These are phyloP conservation scores for Hylia prasina DNA, from an alignment of 2,113 vertebrate genomes.

Conservation along the genomic window DNA sequence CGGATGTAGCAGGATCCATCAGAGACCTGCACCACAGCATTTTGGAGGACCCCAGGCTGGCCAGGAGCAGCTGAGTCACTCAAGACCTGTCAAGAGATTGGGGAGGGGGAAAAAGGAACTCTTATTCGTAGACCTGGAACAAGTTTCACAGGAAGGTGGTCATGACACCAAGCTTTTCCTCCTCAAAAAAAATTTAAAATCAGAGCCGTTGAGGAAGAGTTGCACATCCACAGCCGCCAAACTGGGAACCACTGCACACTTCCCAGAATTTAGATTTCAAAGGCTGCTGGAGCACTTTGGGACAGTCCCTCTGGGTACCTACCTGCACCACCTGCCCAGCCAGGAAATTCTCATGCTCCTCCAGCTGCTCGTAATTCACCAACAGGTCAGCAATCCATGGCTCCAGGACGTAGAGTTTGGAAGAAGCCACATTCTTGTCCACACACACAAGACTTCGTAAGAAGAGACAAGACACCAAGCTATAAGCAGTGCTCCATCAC, in stretches of 20 bases:
- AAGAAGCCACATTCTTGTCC: background rate
- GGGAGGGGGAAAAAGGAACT: background rate
- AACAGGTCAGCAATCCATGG: constrained; percentile 35
- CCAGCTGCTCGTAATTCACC: background rate
- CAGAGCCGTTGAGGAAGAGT: background rate
- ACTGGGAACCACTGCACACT: accelerated
- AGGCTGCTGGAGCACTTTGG: background rate
- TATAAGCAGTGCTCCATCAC: background rate
- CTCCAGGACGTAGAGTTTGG: background rate
- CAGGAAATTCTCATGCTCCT: background rate
- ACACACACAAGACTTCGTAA: background rate
- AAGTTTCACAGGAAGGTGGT: background rate
- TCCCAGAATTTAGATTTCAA: background rate
- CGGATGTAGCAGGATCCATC: constrained; percentile 57
- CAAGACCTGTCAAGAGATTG: constrained; percentile 24
- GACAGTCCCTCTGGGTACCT: background rate
- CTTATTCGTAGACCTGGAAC: background rate
- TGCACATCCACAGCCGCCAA: background rate
- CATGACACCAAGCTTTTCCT: background rate
- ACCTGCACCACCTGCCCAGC: constrained; percentile 43
- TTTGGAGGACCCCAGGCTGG: background rate
- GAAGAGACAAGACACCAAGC: background rate
- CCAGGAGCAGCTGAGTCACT: background rate
- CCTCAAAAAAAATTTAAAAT: background rate
- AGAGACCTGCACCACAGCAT: constrained; percentile 31